phyloP scores from a whole-genome alignment of 2,113 vertebrate genomes.

The Mormoops blainvillei region DNA sequence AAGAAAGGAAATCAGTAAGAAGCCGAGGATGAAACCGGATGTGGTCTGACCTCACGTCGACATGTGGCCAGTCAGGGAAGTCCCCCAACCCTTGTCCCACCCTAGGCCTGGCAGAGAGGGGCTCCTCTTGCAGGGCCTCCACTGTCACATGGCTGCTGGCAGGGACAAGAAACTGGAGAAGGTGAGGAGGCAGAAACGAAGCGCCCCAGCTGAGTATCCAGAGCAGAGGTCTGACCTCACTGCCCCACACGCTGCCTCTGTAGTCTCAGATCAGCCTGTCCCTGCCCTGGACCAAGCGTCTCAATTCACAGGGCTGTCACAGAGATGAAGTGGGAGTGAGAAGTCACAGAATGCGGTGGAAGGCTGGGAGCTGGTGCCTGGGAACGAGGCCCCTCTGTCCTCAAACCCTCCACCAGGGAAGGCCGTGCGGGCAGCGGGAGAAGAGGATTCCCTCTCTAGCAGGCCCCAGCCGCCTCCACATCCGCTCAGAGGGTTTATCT shows the following conservation, averaged over 20 bases:
- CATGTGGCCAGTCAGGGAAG: background rate
- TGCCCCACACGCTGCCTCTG: background rate
- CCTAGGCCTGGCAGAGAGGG: background rate
- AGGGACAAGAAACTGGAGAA: background rate
- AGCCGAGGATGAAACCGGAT: too few relatives aligned
- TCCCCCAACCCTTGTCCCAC: background rate
- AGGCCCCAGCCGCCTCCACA: background rate
- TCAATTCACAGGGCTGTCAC: background rate
- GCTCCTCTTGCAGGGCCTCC: background rate
- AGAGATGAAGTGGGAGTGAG: background rate
- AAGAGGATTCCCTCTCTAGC: fast-evolving
- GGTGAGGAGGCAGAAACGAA: background rate
- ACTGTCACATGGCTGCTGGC: background rate
- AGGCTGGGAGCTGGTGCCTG: background rate
- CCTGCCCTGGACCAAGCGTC: background rate
- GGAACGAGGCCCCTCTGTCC: background rate
- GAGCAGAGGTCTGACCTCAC: background rate
- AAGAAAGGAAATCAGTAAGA: background rate
- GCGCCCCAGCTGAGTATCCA: background rate
- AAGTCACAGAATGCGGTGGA: background rate
- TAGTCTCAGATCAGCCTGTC: background rate
- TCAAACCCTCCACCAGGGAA: background rate
- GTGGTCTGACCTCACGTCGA: background rate
- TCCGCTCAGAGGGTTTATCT: too few relatives aligned
- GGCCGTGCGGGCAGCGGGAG: fast-evolving